Evolutionary conservation across 2,113 vertebrate species (phyloP).

Genomic region (Manacus vitellinus): DNA sequence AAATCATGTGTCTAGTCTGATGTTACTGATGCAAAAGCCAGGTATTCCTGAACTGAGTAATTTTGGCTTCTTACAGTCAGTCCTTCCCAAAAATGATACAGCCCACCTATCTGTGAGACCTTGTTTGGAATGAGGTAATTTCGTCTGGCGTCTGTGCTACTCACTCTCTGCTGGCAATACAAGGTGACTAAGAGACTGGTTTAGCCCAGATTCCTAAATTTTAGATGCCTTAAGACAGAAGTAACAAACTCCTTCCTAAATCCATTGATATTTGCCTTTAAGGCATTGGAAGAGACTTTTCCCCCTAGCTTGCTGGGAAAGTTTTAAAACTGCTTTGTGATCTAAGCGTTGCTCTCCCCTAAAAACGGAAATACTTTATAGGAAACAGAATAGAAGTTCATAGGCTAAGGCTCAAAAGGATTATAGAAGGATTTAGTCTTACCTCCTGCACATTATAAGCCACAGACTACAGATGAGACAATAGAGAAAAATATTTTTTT

Average conservation of each 20-base stretch:
- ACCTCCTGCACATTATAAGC: background rate
- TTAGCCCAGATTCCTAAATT: slow-evolving; percentile 23
- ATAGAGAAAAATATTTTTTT: background rate
- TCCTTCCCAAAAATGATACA: background rate
- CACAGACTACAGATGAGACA: background rate
- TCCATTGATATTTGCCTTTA: background rate
- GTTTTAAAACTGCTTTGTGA: background rate
- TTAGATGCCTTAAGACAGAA: background rate
- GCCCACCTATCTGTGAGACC: background rate
- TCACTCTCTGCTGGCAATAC: background rate
- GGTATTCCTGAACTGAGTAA: background rate
- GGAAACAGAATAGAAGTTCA: background rate
- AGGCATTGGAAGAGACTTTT: background rate
- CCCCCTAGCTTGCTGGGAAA: background rate
- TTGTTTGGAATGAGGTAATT: background rate
- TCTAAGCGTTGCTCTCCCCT: background rate
- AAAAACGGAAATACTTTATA: background rate
- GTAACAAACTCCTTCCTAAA: slow-evolving; percentile 7
- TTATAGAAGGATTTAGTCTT: background rate
- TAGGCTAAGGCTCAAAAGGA: background rate
- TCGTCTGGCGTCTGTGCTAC: background rate
- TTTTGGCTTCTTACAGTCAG: background rate
- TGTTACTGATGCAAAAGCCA: background rate
- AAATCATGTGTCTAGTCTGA: background rate
- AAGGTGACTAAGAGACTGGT: background rate